Conservation (phyloP, 2,113 vertebrate genomes). For the Diglossa brunneiventris region DNA sequence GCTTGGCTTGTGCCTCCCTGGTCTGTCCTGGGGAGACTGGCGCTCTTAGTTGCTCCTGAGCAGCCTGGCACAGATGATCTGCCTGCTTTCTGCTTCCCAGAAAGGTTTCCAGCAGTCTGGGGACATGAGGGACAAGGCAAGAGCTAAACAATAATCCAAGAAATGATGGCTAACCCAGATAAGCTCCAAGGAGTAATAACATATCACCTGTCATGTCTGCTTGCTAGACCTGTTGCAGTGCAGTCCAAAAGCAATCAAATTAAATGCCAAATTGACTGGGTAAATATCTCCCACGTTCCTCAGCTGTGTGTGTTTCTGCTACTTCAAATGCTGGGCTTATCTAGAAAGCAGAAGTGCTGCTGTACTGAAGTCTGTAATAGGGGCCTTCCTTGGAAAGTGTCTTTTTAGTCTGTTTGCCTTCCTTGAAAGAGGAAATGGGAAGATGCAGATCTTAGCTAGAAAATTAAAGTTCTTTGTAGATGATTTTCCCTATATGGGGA, state of each 20-base stretch:
- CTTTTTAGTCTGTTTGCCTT: not conserved
- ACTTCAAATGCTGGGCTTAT: not conserved
- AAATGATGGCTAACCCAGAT: not conserved
- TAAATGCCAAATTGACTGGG: not conserved
- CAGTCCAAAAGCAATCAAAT: not conserved
- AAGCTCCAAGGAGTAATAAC: not conserved
- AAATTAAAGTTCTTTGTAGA: not conserved
- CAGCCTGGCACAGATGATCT: not conserved
- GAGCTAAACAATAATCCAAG: not conserved
- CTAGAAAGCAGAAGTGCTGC: conserved; percentile 1
- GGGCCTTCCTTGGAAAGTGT: not conserved
- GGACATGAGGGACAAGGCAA: not conserved
- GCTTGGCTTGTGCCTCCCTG: not conserved
- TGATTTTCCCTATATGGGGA: not conserved
- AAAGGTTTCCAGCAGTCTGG: not conserved
- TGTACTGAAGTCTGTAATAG: not conserved
- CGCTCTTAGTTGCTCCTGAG: not conserved
- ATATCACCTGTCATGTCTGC: not conserved
- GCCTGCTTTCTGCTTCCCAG: not conserved
- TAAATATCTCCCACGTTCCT: not conserved
- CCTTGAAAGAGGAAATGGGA: not conserved
- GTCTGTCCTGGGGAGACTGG: not conserved
- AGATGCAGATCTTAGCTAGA: not conserved
- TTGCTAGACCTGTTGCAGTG: not conserved
- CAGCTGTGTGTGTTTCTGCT: not conserved